A percentile compares a stretch with the other conserved stretches of the same genome.
phyloP scores from a whole-genome alignment of 2,113 vertebrate genomes.

The Melanocharis versteri region DNA sequence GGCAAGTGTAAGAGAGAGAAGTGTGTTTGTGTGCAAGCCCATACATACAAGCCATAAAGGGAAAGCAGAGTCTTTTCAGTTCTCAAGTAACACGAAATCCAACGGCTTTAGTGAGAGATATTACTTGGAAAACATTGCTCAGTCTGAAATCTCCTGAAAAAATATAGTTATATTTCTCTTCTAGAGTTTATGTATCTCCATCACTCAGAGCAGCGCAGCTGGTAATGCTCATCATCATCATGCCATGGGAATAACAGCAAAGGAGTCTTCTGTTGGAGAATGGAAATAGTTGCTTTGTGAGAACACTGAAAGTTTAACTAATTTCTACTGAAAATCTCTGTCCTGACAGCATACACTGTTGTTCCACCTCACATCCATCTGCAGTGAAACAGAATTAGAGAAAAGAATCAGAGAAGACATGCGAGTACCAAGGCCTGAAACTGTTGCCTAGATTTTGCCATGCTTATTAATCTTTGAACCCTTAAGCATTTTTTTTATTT shows the following conservation, averaged over 20 bases:
- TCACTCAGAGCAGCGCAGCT: background rate
- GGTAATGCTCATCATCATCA: background rate
- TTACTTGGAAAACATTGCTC: background rate
- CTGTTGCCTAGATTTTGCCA: background rate
- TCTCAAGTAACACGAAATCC: background rate
- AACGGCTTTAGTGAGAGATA: background rate
- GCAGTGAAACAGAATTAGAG: background rate
- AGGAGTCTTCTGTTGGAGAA: background rate
- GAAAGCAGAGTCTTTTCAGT: background rate
- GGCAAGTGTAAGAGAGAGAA: background rate
- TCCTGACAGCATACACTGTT: background rate
- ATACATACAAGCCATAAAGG: background rate
- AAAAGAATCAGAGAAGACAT: background rate
- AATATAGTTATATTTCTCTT: background rate
- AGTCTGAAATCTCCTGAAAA: background rate
- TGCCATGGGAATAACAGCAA: background rate
- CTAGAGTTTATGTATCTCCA: background rate
- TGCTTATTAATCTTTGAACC: background rate
- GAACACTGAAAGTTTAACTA: background rate
- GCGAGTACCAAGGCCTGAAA: background rate
- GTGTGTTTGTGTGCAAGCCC: fast-evolving
- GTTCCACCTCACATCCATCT: background rate
- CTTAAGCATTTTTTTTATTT: background rate
- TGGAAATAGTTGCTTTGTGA: background rate
- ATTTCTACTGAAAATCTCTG: slow-evolving; percentile 41